A percentile compares a stretch with the other conserved stretches of the same genome.
Evolutionary conservation across 2,888 invertebrate genomes (phyloP).

Genomic region (Norana najaformis): DNA sequence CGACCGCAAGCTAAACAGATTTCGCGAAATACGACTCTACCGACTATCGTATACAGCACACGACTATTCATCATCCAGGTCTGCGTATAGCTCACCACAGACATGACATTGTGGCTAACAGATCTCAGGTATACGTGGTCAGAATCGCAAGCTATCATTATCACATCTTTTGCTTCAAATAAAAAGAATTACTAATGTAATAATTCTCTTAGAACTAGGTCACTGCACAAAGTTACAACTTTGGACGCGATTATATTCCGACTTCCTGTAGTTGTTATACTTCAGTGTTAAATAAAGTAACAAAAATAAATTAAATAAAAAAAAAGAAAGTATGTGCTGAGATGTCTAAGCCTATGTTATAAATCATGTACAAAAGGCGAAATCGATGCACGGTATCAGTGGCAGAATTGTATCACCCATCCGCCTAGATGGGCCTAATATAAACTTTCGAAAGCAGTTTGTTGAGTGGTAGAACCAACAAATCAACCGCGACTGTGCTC

Average conservation of each 20-base stretch:
- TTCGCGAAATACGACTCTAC: background rate
- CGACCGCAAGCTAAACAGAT: conserved; percentile 1
- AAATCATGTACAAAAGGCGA: background rate
- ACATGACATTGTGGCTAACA: background rate
- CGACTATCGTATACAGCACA: background rate
- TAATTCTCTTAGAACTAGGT: background rate
- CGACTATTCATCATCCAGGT: background rate
- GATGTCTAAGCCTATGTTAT: background rate
- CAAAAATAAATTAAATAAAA: background rate
- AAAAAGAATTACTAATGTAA: background rate
- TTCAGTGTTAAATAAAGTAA: background rate
- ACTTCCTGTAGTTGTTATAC: background rate
- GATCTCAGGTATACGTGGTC: background rate
- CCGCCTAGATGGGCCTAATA: too few species aligned
- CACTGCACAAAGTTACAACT: background rate
- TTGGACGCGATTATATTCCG: background rate
- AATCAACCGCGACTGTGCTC: too few species aligned
- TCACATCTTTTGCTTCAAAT: too few species aligned
- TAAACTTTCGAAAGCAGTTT: too few species aligned
- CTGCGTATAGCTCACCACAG: background rate
- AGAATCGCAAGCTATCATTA: too few species aligned
- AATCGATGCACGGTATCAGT: too few species aligned
- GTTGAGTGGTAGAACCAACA: too few species aligned
- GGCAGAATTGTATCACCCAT: background rate
- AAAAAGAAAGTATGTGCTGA: background rate